Evolutionary conservation across 2,797 vertebrate species (phyloP), one percentile per base, ranked within the genome.

Genomic region (Gadopsis bispinosus): DNA sequence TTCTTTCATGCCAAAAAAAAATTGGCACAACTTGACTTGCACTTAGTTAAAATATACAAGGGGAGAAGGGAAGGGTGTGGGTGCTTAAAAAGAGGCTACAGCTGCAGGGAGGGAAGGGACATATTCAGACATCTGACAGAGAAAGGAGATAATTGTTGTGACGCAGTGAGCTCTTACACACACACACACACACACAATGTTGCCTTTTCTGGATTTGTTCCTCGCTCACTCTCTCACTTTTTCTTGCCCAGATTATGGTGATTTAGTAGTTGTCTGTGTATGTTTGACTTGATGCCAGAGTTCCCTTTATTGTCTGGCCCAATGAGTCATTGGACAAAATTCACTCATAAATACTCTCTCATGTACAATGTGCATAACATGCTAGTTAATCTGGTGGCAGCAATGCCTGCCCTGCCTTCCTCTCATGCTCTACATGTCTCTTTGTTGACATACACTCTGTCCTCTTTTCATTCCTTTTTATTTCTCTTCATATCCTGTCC

Each of bases 81-180:
- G 74, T 70, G 85, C 75, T 73, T 51, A 43, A 61, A 83, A 55
- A 74, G 81, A 88, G 85, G 64, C 84, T 86, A 84, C 87, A 90
- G 90, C 87, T 91, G 89, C 82, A 84, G 82, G 76, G 84, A 88
- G 79, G 80, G 72, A 79, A 89, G 83, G 80, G 70, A 79, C 87
- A 80, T 68, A 78, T 72, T 87, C 70, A 56, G 67, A 79, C 75
- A 77, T 88, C 82, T 86, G 74, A 92, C 83, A 72, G 64, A 73
- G 58, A 83, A 68, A 78, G 75, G 77, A 68, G 73, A 85, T 88
- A 85, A 88, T 89, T 88, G 79, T 89, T 84, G 60, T 72, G 60
- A 85, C 65, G 68, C 79, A 69, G 68, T 74, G 68, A 80, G 77
- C 82, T 73, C 56, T 68, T 17, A 66, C 55, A 69, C 69, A 66